phyloP scores from a whole-genome alignment of 1,140 invertebrate species.

The Ectropis grisescens region DNA sequence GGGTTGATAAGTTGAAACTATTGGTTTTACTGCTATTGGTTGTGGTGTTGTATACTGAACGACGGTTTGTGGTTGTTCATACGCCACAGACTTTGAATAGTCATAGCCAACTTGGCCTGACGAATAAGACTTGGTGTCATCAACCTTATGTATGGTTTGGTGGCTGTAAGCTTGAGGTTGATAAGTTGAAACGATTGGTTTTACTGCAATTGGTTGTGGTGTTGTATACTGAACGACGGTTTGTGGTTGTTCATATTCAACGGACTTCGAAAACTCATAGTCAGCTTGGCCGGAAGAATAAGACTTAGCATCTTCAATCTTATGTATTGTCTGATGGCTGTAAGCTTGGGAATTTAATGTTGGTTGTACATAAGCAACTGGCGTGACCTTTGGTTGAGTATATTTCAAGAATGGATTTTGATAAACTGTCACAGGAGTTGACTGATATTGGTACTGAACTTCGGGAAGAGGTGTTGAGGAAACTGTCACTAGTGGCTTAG shows the following conservation, averaged over 20 bases:
- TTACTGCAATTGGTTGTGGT: conserved; percentile 23
- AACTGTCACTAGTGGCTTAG: conserved; percentile 29
- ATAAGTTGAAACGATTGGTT: conserved; percentile 28
- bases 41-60: conserved; percentile 31
- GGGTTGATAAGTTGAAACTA: conserved; percentile 24
- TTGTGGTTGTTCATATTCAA: background rate
- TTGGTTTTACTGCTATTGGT: conserved; percentile 21
- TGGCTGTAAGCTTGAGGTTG: conserved; percentile 35
- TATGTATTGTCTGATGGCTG: conserved; percentile 19
- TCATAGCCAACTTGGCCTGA: no score
- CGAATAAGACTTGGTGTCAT: no score
- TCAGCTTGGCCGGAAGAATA: conserved; percentile 2
- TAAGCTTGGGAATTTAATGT: conserved; percentile 22
- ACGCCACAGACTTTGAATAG: conserved; percentile 9
- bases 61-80: conserved; percentile 10
- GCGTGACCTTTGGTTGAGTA: conserved; percentile 17
- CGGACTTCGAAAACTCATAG: conserved; percentile 8
- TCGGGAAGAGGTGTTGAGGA: conserved; percentile 35
- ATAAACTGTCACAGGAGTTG: conserved; percentile 52
- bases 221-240: conserved; percentile 14
- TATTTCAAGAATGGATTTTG: conserved; percentile 33
- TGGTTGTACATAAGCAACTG: conserved; percentile 18
- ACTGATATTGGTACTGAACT: conserved; percentile 58
- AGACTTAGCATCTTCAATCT: no score
- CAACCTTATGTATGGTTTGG: conserved; percentile 39